Evolutionary conservation across 2,797 vertebrate genomes (phyloP), one percentile per base, ranked within the genome.

Genomic region (Lutjanus campechanus): DNA sequence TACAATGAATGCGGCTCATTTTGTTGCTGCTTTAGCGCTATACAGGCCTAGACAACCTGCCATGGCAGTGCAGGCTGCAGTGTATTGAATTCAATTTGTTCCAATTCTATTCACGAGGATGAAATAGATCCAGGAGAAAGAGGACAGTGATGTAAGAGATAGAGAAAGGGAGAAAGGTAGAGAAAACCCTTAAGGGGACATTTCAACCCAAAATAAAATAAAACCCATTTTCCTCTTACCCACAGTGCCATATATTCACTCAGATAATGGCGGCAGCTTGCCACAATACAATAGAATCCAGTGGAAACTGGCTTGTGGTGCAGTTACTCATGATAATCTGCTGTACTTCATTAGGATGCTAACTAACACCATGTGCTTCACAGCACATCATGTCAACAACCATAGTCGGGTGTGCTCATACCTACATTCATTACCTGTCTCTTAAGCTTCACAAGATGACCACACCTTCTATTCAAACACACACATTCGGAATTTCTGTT

Each of bases 401-500:
- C 56, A 9, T 29, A 25, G 8, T 64, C 63, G 56, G 54, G 25
- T 22, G 12, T 13, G 7, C 22, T 2, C 15, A 22, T 10, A 13
- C n/a, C 46, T 29, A 2, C 22, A 40, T 13, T 69, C 22, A 40
- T 13, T 69, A 58, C 65, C 47, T 61, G 69, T 63, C 12, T 43
- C 69, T 44, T 10, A 1, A 16, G 41, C 43, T 15, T 29, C 43
- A 51, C 63, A 56, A 4, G 3, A 19, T 0, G n/a, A 25, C 63
- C 77, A 71, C 81, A 55, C 86, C 83, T 61, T 66, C 54, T 51
- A n/a, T 63, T 64, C 66, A 78, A 65, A 79, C 66, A 51, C 73
- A n/a, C 36, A 69, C 41, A 73, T 44, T 58, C 4, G 22, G 41
- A 69, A 62, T 50, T 19, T 43, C 16, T 75, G 72, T 86, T 88